Conservation (phyloP, 2,797 vertebrate species). For the Acrossocheilus wenchowensis region DNA sequence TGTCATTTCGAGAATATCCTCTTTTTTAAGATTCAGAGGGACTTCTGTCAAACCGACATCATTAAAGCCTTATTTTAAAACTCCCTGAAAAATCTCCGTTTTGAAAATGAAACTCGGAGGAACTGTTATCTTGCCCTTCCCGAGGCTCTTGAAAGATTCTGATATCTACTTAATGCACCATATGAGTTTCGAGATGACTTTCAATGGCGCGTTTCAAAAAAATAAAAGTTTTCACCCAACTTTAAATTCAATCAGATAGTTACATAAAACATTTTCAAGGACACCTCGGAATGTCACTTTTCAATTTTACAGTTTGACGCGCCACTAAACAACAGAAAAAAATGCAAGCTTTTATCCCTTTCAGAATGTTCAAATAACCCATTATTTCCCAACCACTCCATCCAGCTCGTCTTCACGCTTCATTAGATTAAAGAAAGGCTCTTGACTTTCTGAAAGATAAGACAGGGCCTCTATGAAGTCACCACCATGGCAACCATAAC, state of each 20-base stretch:
- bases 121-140: slow-evolving; percentile 8
- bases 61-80: slow-evolving; percentile 19
- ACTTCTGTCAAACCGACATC: neutral
- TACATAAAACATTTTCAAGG: slow-evolving; percentile 11
- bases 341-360: neutral
- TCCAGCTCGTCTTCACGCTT: slow-evolving; percentile 13
- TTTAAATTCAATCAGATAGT: slow-evolving; percentile 33
- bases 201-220: slow-evolving; percentile 1
- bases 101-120: slow-evolving; percentile 17
- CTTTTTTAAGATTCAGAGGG: neutral
- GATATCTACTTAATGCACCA: neutral
- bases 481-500: slow-evolving; percentile 19
- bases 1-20: neutral
- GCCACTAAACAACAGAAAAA: slow-evolving; percentile 13
- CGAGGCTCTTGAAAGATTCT: neutral
- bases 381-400: slow-evolving; percentile 11
- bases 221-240: neutral
- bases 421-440: slow-evolving; percentile 6
- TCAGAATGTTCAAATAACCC: neutral
- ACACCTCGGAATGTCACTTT: slow-evolving; percentile 1
- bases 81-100: neutral
- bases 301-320: slow-evolving; percentile 4
- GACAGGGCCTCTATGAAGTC: neutral
- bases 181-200: neutral
- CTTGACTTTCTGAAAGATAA: slow-evolving; percentile 20